Evolutionary conservation across 2,113 vertebrate genomes (phyloP).

Genomic region (Phalacrocorax aristotelis): DNA sequence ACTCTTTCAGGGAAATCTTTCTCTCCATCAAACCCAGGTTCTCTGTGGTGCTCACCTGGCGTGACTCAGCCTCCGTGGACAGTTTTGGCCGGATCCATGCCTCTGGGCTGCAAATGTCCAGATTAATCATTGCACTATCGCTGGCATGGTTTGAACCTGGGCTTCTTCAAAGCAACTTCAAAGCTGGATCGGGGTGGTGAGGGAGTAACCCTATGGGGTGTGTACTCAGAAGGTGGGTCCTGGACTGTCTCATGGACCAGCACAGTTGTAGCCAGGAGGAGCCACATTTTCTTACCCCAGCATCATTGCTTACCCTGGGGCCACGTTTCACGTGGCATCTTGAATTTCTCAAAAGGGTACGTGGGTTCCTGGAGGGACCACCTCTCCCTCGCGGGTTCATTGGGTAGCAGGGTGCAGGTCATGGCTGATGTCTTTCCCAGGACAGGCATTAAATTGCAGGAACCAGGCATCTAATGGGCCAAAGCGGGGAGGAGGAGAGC

Average conservation of each 20-base stretch:
- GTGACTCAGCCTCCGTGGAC: neutral
- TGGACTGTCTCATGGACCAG: neutral
- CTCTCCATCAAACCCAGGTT: neutral
- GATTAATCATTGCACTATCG: neutral
- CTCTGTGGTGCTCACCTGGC: neutral
- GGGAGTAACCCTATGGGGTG: neutral
- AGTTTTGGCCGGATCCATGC: neutral
- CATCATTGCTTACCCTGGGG: neutral
- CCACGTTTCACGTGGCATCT: rapidly evolving
- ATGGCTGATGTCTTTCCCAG: neutral
- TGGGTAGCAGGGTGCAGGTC: neutral
- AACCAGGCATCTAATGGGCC: neutral
- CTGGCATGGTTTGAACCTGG: rapidly evolving
- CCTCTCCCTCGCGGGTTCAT: neutral
- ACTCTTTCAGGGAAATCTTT: neutral
- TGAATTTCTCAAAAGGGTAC: neutral
- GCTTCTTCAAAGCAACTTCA: neutral
- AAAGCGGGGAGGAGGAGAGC: neutral
- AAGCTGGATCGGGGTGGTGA: neutral
- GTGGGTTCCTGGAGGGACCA: neutral
- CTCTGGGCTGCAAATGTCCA: neutral
- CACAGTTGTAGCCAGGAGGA: neutral
- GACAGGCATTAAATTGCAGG: neutral
- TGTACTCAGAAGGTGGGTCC: neutral
- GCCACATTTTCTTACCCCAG: neutral